phyloP scores from a whole-genome alignment of 2,888 invertebrate species.

The Antitype chi region DNA sequence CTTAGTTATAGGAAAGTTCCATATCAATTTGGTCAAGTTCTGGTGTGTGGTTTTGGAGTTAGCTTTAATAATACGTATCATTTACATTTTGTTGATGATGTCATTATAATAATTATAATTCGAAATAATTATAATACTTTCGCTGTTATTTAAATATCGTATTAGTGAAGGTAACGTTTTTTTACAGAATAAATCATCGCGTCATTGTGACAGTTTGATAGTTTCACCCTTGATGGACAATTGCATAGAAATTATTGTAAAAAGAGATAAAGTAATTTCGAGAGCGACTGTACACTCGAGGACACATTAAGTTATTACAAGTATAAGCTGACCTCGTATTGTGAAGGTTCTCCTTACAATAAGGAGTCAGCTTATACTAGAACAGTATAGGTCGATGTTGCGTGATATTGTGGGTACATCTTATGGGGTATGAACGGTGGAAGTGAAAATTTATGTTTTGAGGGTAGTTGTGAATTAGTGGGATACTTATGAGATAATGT shows the following conservation, averaged over 20 bases:
- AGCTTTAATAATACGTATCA: no score
- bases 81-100: no score
- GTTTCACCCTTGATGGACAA: neutral
- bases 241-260: neutral
- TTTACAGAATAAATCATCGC: no score
- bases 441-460: conserved; percentile 52
- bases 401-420: neutral
- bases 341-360: neutral
- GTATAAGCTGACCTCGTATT: neutral
- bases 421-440: conserved; percentile 15
- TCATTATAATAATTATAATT: no score
- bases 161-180: no score
- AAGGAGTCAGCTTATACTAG: neutral
- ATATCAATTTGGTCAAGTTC: no score
- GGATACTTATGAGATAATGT: conserved; percentile 2
- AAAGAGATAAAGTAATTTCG: neutral
- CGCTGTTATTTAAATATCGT: no score
- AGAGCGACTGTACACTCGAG: neutral
- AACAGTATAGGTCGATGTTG: neutral
- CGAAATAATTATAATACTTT: no score
- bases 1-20: no score
- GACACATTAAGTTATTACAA: neutral
- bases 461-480: conserved; percentile 30
- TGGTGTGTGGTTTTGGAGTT: no score
- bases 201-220: neutral